Base-by-base conservation (phyloP, 2,888 invertebrate genomes). In the Apotomis capreana region DNA sequence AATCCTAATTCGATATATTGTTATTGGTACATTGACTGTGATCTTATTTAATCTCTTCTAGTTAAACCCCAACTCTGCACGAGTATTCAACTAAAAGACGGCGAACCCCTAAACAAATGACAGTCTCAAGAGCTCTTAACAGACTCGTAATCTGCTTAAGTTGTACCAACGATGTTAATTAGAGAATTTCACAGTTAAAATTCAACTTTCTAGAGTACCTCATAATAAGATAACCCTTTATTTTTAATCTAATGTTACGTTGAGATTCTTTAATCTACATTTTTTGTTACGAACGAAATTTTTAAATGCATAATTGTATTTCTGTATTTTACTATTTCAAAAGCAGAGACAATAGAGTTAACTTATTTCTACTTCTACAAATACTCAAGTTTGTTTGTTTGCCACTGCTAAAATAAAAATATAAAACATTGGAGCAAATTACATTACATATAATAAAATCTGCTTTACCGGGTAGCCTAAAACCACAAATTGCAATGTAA, bases 121-220 rank as follows among this genome's bases (percentile, higher is more conserved):
- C 49, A 67, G 46, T 15, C 58, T 46, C 46, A 70, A 70, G 70
- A 51, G 64, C 70, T 52, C 74, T 74, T 70, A 75, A 71, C 69
- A 67, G 74, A 75, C 76, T 75, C 74, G 65, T 80, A 78, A 80
- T 80, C 78, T 77, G 74, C 75, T 76, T 78, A 77, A 79, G 78
- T 79, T 74, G 64, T 62, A 61, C 74, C 70, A 68, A 73, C 68
- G 62, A 46, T 36, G 69, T 54, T 73, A 67, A 70, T 70, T 64
- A 64, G 52, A 58, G 59, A 49, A 64, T 46, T 70, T 69, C 40
- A 26, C 12, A 59, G 51, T 64, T 26, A 26, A 60, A 59, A 70
- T 36, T 52, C 58, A 52, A 52, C 69, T 63, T 70, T 58, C 40
- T 62, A 15, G 36, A 64, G 63, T 54, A 70, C 58, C 51, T 52